A percentile compares a stretch with the other conserved stretches of the same genome.
These are phyloP conservation scores for Phenganax marumi DNA, from an alignment of 92 coral and sea anemone genomes.

Conservation along the genomic window DNA sequence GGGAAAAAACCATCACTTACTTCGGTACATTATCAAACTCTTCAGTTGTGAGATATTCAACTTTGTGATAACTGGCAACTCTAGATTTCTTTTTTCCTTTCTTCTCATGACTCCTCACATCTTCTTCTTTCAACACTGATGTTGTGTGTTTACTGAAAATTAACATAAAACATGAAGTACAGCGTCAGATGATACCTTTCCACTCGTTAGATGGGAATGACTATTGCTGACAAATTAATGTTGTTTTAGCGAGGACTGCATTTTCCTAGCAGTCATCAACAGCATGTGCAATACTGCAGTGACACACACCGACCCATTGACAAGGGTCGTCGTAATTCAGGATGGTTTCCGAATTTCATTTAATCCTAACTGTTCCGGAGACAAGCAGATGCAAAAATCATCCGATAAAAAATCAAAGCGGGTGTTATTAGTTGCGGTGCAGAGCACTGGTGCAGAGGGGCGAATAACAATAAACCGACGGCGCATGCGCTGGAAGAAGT, in stretches of 20 bases:
- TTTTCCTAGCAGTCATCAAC: neutral
- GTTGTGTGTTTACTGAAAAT: slow-evolving; percentile 7
- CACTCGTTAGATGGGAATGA: neutral
- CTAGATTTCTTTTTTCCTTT: slow-evolving; percentile 33
- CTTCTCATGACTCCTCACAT: slow-evolving; percentile 14
- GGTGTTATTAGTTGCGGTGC: too few relatives aligned
- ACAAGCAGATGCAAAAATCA: too few relatives aligned
- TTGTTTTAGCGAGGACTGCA: too few relatives aligned
- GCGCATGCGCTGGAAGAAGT: too few relatives aligned
- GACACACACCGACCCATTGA: neutral
- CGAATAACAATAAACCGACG: too few relatives aligned
- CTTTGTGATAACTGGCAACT: slow-evolving; percentile 40
- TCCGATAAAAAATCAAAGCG: too few relatives aligned
- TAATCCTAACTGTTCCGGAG: too few relatives aligned
- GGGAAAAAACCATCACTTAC: slow-evolving; percentile 53
- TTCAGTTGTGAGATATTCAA: slow-evolving; percentile 77
- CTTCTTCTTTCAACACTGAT: slow-evolving; percentile 37
- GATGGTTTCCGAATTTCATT: too few relatives aligned
- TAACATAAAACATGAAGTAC: neutral
- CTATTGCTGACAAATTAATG: too few relatives aligned
- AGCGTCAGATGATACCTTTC: neutral
- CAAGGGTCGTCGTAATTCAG: neutral
- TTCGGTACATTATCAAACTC: slow-evolving; percentile 88
- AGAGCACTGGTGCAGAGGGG: too few relatives aligned
- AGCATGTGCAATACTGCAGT: neutral